These are phyloP conservation scores for Uloborus diversus DNA, from an alignment of 1,140 invertebrate species.

Conservation along the genomic window DNA sequence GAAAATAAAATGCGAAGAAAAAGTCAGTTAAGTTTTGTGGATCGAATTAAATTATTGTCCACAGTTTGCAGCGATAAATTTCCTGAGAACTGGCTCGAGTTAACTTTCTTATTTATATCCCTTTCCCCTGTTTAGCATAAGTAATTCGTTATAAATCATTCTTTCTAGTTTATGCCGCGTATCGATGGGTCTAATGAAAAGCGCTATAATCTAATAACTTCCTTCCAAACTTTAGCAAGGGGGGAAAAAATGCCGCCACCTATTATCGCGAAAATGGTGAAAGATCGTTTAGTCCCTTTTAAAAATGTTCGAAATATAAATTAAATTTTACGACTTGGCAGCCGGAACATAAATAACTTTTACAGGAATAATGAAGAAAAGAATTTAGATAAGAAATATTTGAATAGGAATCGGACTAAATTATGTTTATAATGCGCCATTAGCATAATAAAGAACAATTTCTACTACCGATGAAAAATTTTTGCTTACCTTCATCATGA, in stretches of 20 bases:
- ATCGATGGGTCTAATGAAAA: conserved; percentile 30
- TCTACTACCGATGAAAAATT: no score
- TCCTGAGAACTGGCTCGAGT: background rate
- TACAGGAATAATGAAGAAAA: conserved; percentile 1
- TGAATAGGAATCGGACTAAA: background rate
- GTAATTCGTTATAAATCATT: conserved; percentile 49
- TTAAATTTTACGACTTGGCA: background rate
- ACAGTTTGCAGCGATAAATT: conserved; percentile 7
- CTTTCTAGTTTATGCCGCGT: background rate
- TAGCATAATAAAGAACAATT: conserved; percentile 22
- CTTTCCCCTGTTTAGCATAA: conserved; percentile 30
- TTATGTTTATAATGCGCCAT: background rate
- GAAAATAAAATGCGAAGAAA: background rate
- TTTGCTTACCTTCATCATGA: no score
- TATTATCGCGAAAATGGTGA: background rate
- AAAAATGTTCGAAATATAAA: conserved; percentile 12
- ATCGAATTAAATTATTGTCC: conserved; percentile 48
- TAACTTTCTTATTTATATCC: conserved; percentile 34
- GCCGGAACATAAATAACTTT: conserved; percentile 25
- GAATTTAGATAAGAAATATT: conserved; percentile 7
- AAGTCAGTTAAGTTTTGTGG: conserved; percentile 26
- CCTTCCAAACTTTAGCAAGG: conserved; percentile 4
- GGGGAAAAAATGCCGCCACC: background rate
- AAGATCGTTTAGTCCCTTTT: background rate
- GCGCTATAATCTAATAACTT: conserved; percentile 25